Evolutionary conservation across 2,113 vertebrate species (phyloP).

Genomic region (Aramus guarauna): DNA sequence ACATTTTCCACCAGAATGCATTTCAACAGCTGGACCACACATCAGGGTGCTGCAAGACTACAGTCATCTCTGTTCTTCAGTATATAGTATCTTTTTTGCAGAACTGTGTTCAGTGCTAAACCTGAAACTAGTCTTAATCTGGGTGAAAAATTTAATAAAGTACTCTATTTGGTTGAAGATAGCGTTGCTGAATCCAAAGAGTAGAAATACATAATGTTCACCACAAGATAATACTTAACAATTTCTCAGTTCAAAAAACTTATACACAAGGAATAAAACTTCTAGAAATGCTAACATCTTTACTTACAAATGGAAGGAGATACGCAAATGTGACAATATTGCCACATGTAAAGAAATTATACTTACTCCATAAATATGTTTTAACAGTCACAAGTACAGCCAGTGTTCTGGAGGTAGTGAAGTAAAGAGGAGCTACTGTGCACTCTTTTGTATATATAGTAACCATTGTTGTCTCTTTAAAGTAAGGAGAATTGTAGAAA

Average conservation of each 20-base stretch:
- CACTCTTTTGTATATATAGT: not conserved
- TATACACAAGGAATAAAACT: not conserved
- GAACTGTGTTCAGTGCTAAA: not conserved
- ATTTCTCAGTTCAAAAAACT: not conserved
- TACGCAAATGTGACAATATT: not conserved
- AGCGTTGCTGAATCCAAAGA: not conserved
- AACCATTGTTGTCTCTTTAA: not conserved
- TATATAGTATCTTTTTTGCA: not conserved
- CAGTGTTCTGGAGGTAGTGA: not conserved
- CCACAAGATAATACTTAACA: not conserved
- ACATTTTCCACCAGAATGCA: not conserved
- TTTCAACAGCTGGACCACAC: not conserved
- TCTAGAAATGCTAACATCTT: not conserved
- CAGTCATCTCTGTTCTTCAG: not conserved
- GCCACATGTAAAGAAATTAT: not conserved
- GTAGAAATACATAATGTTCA: not conserved
- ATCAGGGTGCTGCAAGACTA: not conserved
- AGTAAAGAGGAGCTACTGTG: not conserved
- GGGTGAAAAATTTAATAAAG: not conserved
- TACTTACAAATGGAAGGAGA: not conserved
- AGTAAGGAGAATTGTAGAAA: not conserved
- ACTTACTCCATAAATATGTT: not conserved
- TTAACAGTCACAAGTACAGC: not conserved
- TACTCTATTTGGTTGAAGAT: not conserved
- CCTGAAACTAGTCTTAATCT: not conserved